A percentile compares a stretch with the other conserved stretches of the same genome.
Evolutionary conservation across 2,797 vertebrate species (phyloP).

Genomic region (Danio jaintianensis): DNA sequence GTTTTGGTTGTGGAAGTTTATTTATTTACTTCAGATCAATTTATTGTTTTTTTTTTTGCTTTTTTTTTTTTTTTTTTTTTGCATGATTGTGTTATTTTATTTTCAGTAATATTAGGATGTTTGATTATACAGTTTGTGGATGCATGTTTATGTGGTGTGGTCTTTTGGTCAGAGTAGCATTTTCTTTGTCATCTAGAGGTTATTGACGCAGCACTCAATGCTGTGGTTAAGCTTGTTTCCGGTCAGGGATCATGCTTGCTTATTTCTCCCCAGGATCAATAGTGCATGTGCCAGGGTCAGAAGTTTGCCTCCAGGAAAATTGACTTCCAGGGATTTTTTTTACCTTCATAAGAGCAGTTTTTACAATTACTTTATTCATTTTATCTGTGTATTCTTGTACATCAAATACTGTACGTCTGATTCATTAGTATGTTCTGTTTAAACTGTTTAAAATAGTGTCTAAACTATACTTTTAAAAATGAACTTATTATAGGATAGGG

Average conservation of each 20-base stretch:
- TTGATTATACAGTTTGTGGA: neutral
- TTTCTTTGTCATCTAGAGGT: constrained; percentile 2
- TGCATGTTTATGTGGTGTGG: neutral
- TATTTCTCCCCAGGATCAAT: neutral
- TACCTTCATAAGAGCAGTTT: no score
- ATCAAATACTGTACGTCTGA: no score
- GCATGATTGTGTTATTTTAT: neutral
- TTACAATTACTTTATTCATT: no score
- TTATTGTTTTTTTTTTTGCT: neutral
- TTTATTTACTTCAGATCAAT: neutral
- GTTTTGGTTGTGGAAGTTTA: neutral
- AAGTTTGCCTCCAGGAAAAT: neutral
- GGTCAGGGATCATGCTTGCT: neutral
- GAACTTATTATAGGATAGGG: no score
- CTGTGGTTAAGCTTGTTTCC: constrained; percentile 17
- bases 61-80: no score
- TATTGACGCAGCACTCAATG: constrained; percentile 11
- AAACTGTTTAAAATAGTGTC: no score
- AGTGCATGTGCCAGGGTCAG: neutral
- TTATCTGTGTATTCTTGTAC: no score
- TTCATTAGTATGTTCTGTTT: no score
- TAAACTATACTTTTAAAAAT: no score
- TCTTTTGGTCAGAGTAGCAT: neutral
- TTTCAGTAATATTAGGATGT: neutral
- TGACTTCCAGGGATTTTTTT: no score